Percentiles rank a stretch among this genome's conserved stretches.
These are phyloP conservation scores for Morelia viridis DNA, from an alignment of 2,797 vertebrate species.

Conservation along the genomic window DNA sequence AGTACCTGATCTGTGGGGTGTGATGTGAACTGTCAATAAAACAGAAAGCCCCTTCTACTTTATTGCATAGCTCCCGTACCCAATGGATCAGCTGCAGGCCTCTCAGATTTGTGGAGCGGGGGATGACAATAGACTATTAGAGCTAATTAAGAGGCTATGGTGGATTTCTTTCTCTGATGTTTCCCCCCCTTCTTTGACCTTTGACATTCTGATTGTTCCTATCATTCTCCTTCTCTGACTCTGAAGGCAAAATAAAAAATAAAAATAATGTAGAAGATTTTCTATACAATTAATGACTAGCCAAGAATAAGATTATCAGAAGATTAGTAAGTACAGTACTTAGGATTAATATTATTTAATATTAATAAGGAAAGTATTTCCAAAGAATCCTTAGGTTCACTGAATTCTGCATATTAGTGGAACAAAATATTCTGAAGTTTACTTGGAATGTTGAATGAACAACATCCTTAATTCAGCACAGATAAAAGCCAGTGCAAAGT, in stretches of 20 bases:
- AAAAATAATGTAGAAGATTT: too few species aligned
- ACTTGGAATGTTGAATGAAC: background rate
- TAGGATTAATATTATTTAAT: background rate
- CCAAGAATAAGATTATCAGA: too few species aligned
- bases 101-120: background rate
- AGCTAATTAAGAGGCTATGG: background rate
- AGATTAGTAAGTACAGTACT: background rate
- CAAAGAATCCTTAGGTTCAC: background rate
- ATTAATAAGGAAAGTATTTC: background rate
- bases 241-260: too few species aligned
- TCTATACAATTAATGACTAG: too few species aligned
- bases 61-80: background rate
- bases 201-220: too few species aligned
- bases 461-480: background rate
- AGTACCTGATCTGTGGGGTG: background rate
- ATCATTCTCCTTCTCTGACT: too few species aligned
- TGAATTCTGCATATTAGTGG: background rate
- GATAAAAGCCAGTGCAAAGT: background rate
- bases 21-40: background rate
- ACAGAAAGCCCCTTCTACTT: background rate
- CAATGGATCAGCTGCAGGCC: background rate
- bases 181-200: background rate
- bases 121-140: background rate
- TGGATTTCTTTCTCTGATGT: background rate
- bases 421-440: background rate